Evolutionary conservation across 2,797 vertebrate genomes (phyloP).

Genomic region (Helarctos malayanus): DNA sequence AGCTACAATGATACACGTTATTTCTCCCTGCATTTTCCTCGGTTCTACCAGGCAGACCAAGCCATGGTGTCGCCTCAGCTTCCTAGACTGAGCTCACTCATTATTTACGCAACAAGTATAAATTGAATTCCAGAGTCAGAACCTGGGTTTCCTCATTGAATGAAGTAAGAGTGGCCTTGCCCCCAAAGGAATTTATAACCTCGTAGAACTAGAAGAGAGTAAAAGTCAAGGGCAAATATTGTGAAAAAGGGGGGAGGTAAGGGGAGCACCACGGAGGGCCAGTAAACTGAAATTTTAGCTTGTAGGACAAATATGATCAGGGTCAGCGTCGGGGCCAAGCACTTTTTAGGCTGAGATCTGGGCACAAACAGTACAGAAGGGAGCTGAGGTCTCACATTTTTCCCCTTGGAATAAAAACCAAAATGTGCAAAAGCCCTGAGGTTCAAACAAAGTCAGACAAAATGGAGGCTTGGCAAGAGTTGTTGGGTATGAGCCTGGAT

Average conservation of each 20-base stretch:
- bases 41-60: not conserved
- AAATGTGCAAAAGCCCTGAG: not conserved
- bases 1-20: not conserved
- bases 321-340: not conserved
- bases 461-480: not conserved
- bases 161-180: not conserved
- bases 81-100: not conserved
- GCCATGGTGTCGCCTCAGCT: not conserved
- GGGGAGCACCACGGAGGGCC: not conserved
- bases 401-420: not conserved
- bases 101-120: not conserved
- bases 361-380: not conserved
- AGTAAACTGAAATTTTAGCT: not conserved
- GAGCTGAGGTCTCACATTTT: not conserved
- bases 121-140: not conserved
- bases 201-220: not conserved
- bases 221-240: not conserved
- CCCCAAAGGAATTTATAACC: not conserved
- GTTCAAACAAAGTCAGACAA: not conserved
- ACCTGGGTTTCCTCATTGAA: not conserved
- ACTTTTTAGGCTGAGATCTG: not conserved
- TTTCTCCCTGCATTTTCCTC: not conserved
- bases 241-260: not conserved
- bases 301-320: no score
- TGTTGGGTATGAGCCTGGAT: not conserved